Evolutionary conservation across 2,113 vertebrate species (phyloP).

Genomic region (Scortum barcoo): DNA sequence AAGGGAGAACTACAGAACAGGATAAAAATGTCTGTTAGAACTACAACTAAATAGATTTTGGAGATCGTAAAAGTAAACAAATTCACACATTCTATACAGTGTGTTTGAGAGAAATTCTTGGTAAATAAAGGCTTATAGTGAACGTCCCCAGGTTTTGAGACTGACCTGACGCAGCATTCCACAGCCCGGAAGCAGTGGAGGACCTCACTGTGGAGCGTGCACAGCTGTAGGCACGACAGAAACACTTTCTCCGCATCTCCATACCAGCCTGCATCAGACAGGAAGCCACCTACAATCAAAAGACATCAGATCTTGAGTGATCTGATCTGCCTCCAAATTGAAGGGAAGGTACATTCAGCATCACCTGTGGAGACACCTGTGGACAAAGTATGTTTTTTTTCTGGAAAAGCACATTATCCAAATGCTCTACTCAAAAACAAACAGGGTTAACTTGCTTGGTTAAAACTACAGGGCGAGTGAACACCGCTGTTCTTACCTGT

Average conservation of each 20-base stretch:
- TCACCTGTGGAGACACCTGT: neutral
- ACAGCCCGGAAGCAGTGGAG: conserved; percentile 96
- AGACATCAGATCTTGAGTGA: neutral
- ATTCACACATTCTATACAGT: too few relatives aligned
- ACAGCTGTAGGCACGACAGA: conserved; percentile 96
- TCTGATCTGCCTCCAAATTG: neutral
- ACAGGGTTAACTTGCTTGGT: neutral
- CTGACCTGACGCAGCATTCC: conserved; percentile 97
- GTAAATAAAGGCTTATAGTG: neutral
- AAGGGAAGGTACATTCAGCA: neutral
- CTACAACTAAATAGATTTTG: neutral
- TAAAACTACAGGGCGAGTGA: neutral
- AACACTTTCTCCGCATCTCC: conserved; percentile 98
- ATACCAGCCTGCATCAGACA: conserved; percentile 99
- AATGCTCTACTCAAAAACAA: neutral
- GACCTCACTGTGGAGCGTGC: conserved; percentile 95
- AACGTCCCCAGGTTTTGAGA: neutral
- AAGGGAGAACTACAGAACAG: too few relatives aligned
- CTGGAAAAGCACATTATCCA: neutral
- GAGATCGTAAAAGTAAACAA: neutral
- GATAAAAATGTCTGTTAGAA: neutral
- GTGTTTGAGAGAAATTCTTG: neutral
- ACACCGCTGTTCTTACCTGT: too few relatives aligned
- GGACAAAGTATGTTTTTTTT: neutral
- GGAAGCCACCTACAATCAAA: conserved; percentile 90